Evolutionary conservation across 2,797 vertebrate species (phyloP).

Genomic region (Chelon auratus): DNA sequence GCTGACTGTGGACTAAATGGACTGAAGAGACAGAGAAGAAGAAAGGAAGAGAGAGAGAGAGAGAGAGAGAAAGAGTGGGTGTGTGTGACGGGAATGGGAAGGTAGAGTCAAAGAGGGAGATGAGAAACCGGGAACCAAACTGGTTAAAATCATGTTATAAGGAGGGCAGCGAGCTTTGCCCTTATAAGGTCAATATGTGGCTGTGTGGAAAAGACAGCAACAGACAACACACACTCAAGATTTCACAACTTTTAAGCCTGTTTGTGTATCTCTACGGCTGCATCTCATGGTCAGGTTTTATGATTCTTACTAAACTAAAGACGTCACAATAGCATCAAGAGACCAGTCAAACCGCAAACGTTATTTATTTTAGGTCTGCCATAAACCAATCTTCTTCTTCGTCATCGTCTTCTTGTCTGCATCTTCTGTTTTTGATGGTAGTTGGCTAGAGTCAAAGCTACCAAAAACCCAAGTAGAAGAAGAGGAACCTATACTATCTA

Average conservation of each 20-base stretch:
- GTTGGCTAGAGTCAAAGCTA: too few relatives aligned
- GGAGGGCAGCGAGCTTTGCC: slow-evolving; percentile 46
- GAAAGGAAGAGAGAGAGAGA: slow-evolving; percentile 16
- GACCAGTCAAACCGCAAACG: too few relatives aligned
- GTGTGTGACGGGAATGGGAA: slow-evolving; percentile 35
- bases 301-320: too few relatives aligned
- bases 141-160: slow-evolving; percentile 40
- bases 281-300: too few relatives aligned
- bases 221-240: slow-evolving; percentile 6
- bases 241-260: slow-evolving; percentile 6
- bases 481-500: too few relatives aligned
- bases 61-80: slow-evolving; percentile 7
- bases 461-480: too few relatives aligned
- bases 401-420: too few relatives aligned
- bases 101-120: slow-evolving; percentile 40
- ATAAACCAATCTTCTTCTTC: too few relatives aligned
- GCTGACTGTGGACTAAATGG: slow-evolving; percentile 54
- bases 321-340: too few relatives aligned
- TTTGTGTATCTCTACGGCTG: not conserved
- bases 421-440: too few relatives aligned
- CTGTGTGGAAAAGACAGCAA: slow-evolving; percentile 7
- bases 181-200: slow-evolving; percentile 60
- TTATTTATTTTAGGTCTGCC: too few relatives aligned
- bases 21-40: slow-evolving; percentile 9
- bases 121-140: slow-evolving; percentile 47